Base-by-base conservation (phyloP, 37 sponge, comb jelly and placozoan species). In the Crambe crambe region DNA sequence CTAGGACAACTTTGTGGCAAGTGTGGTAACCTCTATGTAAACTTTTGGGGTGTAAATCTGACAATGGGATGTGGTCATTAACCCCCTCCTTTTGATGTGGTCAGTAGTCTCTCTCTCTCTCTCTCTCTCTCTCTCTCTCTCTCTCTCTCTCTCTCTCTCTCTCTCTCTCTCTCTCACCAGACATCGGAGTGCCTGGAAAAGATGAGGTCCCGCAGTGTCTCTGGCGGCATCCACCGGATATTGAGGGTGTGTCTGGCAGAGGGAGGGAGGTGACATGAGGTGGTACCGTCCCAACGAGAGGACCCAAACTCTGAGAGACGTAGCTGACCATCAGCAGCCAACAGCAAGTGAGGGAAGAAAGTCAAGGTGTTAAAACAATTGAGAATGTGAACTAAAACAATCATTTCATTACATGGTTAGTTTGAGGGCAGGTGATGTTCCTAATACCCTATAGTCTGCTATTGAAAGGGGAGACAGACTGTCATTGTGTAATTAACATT, bases 161-260 rank as follows among this genome's bases (percentile, higher is more conserved):
- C 51, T 47, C 51, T 47, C 51, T 15, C 51, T 15, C 51, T 15
- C 51, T n/a, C 92, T 80, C 35, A 93, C 96, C 96, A 95, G 26
- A 95, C 82, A 58, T 95, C 96, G 36, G 89, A 62, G 25, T 86
- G 75, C 63, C 83, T 91, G 42, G 89, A 65, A 56, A 89, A 67
- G 22, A 58, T 22, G 18, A 72, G 70, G 17, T 83, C 56, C 6
- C 68, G 47, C 37, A 85, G 47, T 3, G 91, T 91, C 35, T 95
- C 96, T 2, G 96, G 96, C 17, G 96, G 84, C 18, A 87, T 92
- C 96, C 96, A 95, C 27, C 96, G 54, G 22, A 90, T 78, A 36
- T 67, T 58, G 5, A 81, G 61, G 1, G 66, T 56, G 29, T 23
- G 21, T 67, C 56, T 57, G 35, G 37, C 64, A 0, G 38, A 22